Conservation (phyloP, 2,113 vertebrate genomes). For the Cyprichromis sp. region DNA sequence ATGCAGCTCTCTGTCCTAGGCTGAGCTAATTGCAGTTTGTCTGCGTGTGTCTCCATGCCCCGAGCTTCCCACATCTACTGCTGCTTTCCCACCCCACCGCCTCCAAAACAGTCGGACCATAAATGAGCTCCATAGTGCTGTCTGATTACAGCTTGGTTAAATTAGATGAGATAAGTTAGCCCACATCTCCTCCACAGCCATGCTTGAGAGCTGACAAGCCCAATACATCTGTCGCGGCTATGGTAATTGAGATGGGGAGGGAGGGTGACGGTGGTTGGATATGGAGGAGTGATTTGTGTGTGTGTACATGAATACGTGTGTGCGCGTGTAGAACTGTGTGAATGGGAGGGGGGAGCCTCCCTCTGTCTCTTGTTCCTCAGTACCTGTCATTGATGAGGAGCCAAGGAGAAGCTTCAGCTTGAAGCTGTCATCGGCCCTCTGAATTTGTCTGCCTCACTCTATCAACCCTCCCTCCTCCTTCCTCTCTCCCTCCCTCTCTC, state of each 20-base stretch:
- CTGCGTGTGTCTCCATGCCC: accelerated
- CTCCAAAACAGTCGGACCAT: background rate
- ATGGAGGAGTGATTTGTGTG: constrained; percentile 14
- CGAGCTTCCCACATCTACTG: background rate
- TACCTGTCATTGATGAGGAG: constrained; percentile 65
- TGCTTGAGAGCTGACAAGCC: constrained; percentile 52
- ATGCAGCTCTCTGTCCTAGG: background rate
- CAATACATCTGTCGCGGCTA: constrained; percentile 46
- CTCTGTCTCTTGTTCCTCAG: constrained; percentile 41
- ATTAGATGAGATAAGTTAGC: constrained; percentile 52
- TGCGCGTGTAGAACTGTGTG: background rate
- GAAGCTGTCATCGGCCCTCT: constrained; percentile 64
- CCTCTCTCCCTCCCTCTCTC: background rate
- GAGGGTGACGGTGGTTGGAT: background rate
- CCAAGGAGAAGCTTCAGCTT: constrained; percentile 61
- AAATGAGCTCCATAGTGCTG: constrained; percentile 14
- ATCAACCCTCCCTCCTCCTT: constrained; percentile 21
- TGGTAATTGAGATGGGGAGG: constrained; percentile 53
- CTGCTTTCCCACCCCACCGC: background rate
- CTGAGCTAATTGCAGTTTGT: constrained; percentile 12
- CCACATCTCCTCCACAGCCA: constrained; percentile 36
- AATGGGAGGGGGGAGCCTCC: background rate
- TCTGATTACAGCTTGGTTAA: constrained; percentile 41
- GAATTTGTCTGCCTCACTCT: constrained; percentile 49
- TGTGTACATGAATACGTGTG: background rate